Base-by-base conservation (phyloP, 2,113 vertebrate genomes). In the Myotis lucifugus region DNA sequence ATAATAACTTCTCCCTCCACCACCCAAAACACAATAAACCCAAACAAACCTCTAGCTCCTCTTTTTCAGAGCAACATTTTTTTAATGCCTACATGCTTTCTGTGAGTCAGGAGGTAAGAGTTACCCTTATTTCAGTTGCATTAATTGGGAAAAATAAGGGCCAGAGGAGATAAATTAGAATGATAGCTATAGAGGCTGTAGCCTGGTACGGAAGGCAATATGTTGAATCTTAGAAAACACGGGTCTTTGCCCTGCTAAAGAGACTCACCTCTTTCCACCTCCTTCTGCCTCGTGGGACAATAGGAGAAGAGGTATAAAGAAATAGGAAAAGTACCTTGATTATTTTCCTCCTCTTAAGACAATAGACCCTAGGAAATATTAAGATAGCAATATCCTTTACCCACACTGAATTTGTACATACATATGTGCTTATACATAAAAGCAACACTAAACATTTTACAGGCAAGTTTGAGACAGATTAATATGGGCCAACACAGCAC, bases 91-190 rank as follows among this genome's bases (percentile, higher is more conserved):
- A 85, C 54, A 91, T 8, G 64, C n/a, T 69, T 81, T 83, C 92
- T 94, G 85, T 88, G 92, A 95, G 83, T 67, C 18, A 11, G 85
- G 64, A 95, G 95, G 94, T 95, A 96, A 96, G 90, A 59, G 61
- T 88, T 76, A 93, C 50, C 37, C 90, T 83, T 96, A 96, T 95
- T 96, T 96, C 85, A 92, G 64, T 83, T 92, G 73, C 21, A 40
- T 91, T 97, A 96, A 96, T 89, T 94, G 85, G 90, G 82, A 93
- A 94, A 96, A 95, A 93, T 93, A 85, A 97, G 85, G 67, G 54
- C 61, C 50, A 21, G 69, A 67, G 90, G 37, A 93, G 86, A 91
- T 81, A 86, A 94, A 92, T 93, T 94, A 97, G 82, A 73, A 66
- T 67, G 92, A 74, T 74, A 56, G 69, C 66, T 92, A 90, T 21